Evolutionary conservation across 2,113 vertebrate species (phyloP), one percentile per base, ranked within the genome.

Genomic region (Menura novaehollandiae): DNA sequence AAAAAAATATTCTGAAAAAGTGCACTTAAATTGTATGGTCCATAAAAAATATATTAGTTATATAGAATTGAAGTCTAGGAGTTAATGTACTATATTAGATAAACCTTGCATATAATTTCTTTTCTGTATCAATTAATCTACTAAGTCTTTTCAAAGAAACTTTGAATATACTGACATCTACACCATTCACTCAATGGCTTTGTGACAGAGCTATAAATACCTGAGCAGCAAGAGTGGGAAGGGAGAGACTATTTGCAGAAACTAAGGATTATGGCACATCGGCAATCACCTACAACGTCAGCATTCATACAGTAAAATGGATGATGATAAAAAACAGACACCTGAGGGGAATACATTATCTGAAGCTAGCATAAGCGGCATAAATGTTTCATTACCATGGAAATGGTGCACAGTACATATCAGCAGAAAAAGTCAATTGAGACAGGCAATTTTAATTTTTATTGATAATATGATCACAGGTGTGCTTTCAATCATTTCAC

Each of bases 401-500:
- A 95, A 97, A 94, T 63, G 47, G 39, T 71, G 39, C 58, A 89
- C 11, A 85, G 47, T 85, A 92, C 67, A 91, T 86, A 95, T 94
- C 94, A 97, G 87, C 49, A 95, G 39, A 85, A 77, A 72, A 92
- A 91, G 44, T 85, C 41, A 49, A 28, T 76, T 89, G 66, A 97
- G 82, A 96, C 67, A 95, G 72, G 67, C 39, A 26, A 68, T 95
- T 97, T 97, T 98, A 96, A 96, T 97, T 97, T 97, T 97, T 97
- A 98, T 96, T 93, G 97, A 95, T 96, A 95, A 92, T 95, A 92
- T 68, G 94, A 95, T 97, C 95, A 84, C 97, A 97, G 91, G 84
- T 97, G 93, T 93, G 89, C 66, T 97, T 97, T 96, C 96, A 98
- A 97, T 98, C 88, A 97, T 97, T 94, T 96, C 35, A 47, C n/a